Percentiles rank a stretch among this genome's conserved stretches.
These are phyloP conservation scores for Callaeas wilsoni DNA, from an alignment of 2,113 vertebrate species.

Conservation along the genomic window DNA sequence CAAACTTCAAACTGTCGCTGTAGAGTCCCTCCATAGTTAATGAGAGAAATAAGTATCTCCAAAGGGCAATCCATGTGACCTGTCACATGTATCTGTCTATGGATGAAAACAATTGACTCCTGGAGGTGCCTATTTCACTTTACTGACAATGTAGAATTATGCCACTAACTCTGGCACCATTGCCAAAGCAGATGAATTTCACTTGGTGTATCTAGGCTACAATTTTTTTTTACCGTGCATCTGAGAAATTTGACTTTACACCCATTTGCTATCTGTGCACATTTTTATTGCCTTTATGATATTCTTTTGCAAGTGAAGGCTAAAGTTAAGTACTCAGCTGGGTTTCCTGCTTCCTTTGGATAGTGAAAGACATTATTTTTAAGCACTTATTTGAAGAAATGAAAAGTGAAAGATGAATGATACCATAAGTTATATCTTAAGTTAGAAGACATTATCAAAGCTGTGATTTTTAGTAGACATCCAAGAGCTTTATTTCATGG, in stretches of 20 bases:
- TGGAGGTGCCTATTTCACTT: constrained; percentile 9
- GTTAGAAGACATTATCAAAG: constrained; percentile 41
- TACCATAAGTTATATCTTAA: constrained; percentile 7
- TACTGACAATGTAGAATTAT: neutral
- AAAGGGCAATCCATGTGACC: neutral
- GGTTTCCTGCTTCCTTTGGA: constrained; percentile 6
- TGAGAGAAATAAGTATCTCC: constrained; percentile 7
- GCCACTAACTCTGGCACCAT: neutral
- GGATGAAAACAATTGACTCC: constrained; percentile 16
- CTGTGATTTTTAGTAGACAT: constrained; percentile 31
- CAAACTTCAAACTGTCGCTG: neutral
- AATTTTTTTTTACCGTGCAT: neutral
- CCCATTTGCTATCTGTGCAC: neutral
- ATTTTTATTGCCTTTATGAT: constrained; percentile 9
- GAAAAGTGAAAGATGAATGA: constrained; percentile 35
- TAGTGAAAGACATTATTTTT: constrained; percentile 37
- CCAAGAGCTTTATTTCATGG: constrained; percentile 7
- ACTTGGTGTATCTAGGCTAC: neutral
- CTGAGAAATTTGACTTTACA: constrained; percentile 1
- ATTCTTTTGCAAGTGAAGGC: constrained; percentile 4
- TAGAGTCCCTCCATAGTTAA: neutral
- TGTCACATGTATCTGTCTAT: neutral
- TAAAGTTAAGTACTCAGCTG: constrained; percentile 15
- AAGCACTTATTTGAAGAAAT: constrained; percentile 45
- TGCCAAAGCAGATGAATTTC: neutral